Conservation (phyloP, 2,888 invertebrate species). For the Plebejus argus region DNA sequence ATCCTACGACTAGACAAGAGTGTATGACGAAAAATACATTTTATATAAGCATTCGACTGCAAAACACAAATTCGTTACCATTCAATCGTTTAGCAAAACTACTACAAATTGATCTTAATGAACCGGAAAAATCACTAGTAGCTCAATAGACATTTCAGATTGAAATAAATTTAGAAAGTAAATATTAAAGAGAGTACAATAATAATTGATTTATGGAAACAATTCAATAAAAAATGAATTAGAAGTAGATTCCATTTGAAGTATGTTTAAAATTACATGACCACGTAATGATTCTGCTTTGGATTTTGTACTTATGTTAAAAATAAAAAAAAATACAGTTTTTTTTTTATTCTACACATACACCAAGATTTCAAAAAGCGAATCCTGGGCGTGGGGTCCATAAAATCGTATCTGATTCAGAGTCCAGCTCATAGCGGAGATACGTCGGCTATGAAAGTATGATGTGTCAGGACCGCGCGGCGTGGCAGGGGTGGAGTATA, state of each 20-base stretch:
- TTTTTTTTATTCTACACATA: no score
- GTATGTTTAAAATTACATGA: no score
- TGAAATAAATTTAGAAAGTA: neutral
- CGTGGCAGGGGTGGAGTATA: constrained; percentile 80
- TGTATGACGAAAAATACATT: no score
- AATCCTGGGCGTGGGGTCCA: neutral
- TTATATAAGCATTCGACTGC: no score
- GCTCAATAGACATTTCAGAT: neutral
- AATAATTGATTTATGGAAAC: no score
- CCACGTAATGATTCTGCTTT: neutral
- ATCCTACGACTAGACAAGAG: no score
- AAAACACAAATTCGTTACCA: neutral
- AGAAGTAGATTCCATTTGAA: neutral
- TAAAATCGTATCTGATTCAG: constrained; percentile 34
- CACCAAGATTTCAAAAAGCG: neutral
- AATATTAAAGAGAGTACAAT: neutral
- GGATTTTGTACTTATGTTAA: no score
- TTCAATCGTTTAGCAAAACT: neutral
- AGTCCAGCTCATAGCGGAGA: constrained; percentile 62
- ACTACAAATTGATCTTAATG: neutral
- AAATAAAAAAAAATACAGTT: no score
- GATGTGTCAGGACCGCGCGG: constrained; percentile 64
- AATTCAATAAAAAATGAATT: no score
- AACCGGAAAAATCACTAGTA: neutral
- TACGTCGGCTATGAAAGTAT: constrained; percentile 72